Evolutionary conservation across 2,113 vertebrate genomes (phyloP), one percentile per base, ranked within the genome.

Genomic region (Clarias gariepinus): DNA sequence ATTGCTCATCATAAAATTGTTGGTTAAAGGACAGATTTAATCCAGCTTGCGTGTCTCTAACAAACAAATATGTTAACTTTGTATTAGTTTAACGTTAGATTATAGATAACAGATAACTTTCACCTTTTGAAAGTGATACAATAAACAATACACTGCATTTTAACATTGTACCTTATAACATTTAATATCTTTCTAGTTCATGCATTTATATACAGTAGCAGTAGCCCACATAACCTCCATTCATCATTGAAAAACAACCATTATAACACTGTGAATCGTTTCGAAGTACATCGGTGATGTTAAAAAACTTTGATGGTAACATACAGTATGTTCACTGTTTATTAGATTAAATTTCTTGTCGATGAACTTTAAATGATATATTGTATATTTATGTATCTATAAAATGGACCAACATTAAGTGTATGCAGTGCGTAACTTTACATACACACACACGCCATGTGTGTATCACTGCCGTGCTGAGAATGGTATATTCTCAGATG

Each of bases 1-100:
- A 97, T 89, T 97, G 96, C 66, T 97, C 97, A 89, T 97, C 96
- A 41, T 96, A 97, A 90, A 97, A 97, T 2, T 96, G 94, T 52
- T 96, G 96, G 87, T 95, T 96, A 91, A 97, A 96, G 82, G 96
- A 97, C 83, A 97, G 94, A 90, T 96, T 97, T 91, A 95, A 94
- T 92, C 96, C 96, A 80, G 95, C 96, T 90, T 97, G 96, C 57
- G 96, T 92, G 68, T 97, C 96, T 88, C 97, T 97, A 90, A 77
- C 55, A 61, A 74, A 19, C 53, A 61, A 81, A 87, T 25, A 85
- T 0, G 30, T 79, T 33, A 57, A 79, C 28, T 79, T 63, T 33
- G 13, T 79, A 28, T 84, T 74, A 74, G 30, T 23, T 77, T 28
- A 33, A 25, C 33, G 7, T 73, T 52, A 16, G 53, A 5, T 55